A percentile compares a stretch with the other conserved stretches of the same genome.
Evolutionary conservation across 2,797 vertebrate genomes (phyloP).

Genomic region (Harpagifer antarcticus): DNA sequence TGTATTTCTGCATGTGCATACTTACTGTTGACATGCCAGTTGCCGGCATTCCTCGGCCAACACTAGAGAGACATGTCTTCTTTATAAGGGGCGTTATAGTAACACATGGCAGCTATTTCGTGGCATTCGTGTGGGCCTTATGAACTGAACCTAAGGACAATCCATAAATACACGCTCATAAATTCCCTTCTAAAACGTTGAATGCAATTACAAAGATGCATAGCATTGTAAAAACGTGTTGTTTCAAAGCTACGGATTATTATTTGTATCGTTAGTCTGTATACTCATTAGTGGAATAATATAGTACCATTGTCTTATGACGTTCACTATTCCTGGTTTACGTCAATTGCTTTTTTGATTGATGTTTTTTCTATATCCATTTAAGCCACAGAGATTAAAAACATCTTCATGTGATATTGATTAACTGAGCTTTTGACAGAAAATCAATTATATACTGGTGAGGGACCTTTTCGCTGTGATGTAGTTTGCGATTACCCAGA

Average conservation of each 20-base stretch:
- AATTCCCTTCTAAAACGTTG: conserved; percentile 11
- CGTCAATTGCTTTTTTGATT: conserved; percentile 4
- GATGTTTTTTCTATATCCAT: conserved; percentile 26
- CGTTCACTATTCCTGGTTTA: background rate
- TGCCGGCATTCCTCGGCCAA: conserved; percentile 62
- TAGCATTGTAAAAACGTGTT: background rate
- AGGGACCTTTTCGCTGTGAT: conserved; percentile 25
- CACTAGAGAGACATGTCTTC: conserved; percentile 30
- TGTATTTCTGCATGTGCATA: conserved; percentile 43
- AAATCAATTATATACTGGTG: conserved; percentile 1
- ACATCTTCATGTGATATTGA: conserved; percentile 16
- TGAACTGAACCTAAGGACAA: conserved; percentile 34
- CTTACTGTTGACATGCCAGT: conserved; percentile 45
- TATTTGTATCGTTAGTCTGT: background rate
- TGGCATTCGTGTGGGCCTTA: conserved; percentile 18
- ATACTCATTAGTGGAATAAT: background rate
- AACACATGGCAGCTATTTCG: conserved; percentile 41
- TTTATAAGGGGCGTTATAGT: conserved; percentile 41
- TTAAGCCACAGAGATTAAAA: conserved; percentile 40
- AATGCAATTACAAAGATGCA: conserved; percentile 13
- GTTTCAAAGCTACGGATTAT: background rate
- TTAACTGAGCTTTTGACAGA: conserved; percentile 18
- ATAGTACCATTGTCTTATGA: background rate
- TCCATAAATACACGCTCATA: conserved; percentile 37
- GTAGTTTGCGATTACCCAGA: conserved; percentile 18